Evolutionary conservation across 2,113 vertebrate genomes (phyloP).

Genomic region (Macroglossus sobrinus): DNA sequence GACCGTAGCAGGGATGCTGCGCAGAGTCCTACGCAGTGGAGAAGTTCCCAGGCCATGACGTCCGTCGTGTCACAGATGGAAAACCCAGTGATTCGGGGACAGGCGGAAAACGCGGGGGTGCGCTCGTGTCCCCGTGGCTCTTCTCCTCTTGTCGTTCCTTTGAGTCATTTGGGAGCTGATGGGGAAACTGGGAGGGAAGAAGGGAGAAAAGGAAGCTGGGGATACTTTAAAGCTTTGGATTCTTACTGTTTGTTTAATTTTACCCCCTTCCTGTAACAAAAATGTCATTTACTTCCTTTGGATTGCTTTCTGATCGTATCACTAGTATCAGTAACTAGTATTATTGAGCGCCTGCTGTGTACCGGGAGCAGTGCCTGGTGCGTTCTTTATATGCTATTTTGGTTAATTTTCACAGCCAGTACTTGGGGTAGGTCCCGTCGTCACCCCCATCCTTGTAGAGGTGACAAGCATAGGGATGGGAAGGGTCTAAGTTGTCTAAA

Average conservation of each 20-base stretch:
- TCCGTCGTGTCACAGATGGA: fast-evolving
- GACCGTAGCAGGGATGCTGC: background rate
- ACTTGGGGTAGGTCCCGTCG: background rate
- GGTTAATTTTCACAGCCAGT: background rate
- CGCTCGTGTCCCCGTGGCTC: background rate
- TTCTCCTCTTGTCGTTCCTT: background rate
- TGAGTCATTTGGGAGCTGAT: background rate
- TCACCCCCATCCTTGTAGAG: background rate
- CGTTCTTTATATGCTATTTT: background rate
- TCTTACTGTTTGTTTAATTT: background rate
- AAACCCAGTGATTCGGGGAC: background rate
- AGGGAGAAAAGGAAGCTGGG: background rate
- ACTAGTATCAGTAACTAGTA: background rate
- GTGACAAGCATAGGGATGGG: background rate
- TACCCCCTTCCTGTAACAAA: background rate
- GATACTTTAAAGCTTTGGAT: background rate
- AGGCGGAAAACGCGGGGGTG: fast-evolving
- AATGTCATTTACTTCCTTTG: background rate
- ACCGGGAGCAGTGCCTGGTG: background rate
- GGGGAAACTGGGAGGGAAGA: background rate
- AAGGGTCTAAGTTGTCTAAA: background rate
- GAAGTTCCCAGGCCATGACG: fast-evolving
- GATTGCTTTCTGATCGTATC: background rate
- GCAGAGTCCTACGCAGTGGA: fast-evolving
- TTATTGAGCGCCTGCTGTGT: background rate